Evolutionary conservation across 2,888 invertebrate species (phyloP).

Genomic region (Cryptus viduatorius): DNA sequence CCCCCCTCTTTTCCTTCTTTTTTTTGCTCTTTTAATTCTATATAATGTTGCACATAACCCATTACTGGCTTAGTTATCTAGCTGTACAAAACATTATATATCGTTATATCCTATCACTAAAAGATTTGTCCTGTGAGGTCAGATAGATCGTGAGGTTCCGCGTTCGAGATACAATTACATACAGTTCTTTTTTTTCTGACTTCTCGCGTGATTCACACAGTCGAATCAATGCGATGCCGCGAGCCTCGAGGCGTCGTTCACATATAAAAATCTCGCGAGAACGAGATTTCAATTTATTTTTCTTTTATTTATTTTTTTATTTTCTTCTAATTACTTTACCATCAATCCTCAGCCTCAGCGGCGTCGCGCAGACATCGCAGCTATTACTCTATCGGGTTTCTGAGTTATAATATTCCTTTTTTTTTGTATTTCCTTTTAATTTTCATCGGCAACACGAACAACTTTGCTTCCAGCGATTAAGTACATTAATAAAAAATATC

Average conservation of each 20-base stretch:
- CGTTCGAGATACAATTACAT: conserved; percentile 71
- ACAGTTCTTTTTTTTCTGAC: conserved; percentile 45
- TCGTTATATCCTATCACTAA: conserved; percentile 80
- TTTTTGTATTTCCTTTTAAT: background rate
- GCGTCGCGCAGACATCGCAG: conserved; percentile 37
- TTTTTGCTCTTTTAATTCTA: conserved; percentile 71
- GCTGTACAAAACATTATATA: conserved; percentile 85
- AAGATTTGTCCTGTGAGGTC: conserved; percentile 83
- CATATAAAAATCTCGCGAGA: conserved; percentile 34
- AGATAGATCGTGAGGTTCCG: conserved; percentile 78
- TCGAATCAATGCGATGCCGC: conserved; percentile 52
- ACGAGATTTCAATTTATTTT: conserved; percentile 15
- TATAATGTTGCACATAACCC: conserved; percentile 85
- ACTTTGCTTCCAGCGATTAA: conserved; percentile 74
- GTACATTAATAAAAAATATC: conserved; percentile 81
- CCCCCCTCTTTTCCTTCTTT: conserved; percentile 23
- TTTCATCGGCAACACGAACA: conserved; percentile 50
- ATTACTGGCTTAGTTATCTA: conserved; percentile 84
- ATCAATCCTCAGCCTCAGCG: conserved; percentile 46
- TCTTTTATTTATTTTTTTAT: conserved; percentile 28
- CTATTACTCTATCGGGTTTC: conserved; percentile 31
- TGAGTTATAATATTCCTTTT: conserved; percentile 4
- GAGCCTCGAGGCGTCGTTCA: conserved; percentile 56
- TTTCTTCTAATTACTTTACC: conserved; percentile 41
- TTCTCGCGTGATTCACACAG: conserved; percentile 43